Evolutionary conservation across 2,797 vertebrate genomes (phyloP), one percentile per base, ranked within the genome.

Genomic region (Leptodactylus fallax): DNA sequence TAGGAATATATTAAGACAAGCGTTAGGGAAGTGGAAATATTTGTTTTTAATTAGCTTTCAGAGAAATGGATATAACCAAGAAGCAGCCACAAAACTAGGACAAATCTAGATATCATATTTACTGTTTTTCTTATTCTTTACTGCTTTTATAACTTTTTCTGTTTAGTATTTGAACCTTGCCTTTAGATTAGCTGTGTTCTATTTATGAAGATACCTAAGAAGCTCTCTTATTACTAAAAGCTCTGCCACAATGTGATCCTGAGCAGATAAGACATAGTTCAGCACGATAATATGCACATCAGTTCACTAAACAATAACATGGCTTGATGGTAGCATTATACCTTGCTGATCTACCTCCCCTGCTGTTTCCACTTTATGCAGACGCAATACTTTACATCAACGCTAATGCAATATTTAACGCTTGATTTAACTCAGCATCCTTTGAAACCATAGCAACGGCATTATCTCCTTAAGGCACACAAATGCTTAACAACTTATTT

Each of bases 371-470:
- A 81, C 79, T 87, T 87, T 82, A 76, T 76, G 58, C 67, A 61
- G 14, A 55, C 58, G 25, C 71, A 82, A 81, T 63, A 72, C 80
- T 63, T 74, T 87, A 74, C 69, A 63, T 87, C 79, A 53, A 87
- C 71, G 36, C 79, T 87, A 81, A 82, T 82, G 45, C 56, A 87
- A 87, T 87, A 87, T 87, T 87, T 87, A 87, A 82, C 47, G 86
- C 86, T 11, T 87, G 79, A 81, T 87, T 87, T 76, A 87, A 87
- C 86, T 74, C 67, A 10, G 65, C 69, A 76, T 81, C 56, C 79
- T 82, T 36, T 23, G 56, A 76, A 82, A 76, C 86, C 45, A 76
- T 82, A 45, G 78, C 80, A 87, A 63, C 79, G 6, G 65, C 86
- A 81, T 87, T 87, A 61, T 82, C 79, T 81, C 78, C 85, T 87